phyloP scores from a whole-genome alignment of 2,797 vertebrate genomes.

The Crocidura indochinensis region DNA sequence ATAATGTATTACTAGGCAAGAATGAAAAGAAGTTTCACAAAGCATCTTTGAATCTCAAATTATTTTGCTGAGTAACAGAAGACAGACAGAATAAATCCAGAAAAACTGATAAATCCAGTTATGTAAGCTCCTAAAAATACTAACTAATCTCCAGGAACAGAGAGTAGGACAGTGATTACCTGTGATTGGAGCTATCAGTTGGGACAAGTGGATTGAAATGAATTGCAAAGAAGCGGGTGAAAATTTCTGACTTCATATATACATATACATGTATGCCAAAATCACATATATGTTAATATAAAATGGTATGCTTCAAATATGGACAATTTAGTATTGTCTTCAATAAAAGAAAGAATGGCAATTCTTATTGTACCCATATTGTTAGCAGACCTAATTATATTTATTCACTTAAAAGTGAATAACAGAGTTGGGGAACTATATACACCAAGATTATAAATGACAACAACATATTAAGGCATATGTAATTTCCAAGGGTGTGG shows the following conservation, averaged over 20 bases:
- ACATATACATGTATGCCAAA: neutral
- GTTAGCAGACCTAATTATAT: neutral
- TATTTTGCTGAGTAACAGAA: neutral
- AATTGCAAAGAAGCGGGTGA: neutral
- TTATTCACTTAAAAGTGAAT: neutral
- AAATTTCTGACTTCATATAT: neutral
- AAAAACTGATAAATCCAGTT: neutral
- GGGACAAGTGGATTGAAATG: neutral
- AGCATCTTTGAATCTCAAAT: neutral
- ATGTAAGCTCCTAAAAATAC: slow-evolving; percentile 23
- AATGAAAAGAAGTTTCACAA: slow-evolving; percentile 7
- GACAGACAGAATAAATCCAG: neutral
- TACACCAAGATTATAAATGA: too few species aligned
- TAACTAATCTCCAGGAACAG: neutral
- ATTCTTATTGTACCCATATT: neutral
- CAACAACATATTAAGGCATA: too few species aligned
- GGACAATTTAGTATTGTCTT: neutral
- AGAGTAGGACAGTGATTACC: neutral
- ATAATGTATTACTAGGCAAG: neutral
- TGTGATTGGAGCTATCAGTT: neutral
- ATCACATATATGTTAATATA: neutral
- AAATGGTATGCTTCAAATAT: slow-evolving; percentile 16
- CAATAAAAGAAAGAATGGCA: neutral
- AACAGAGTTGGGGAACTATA: too few species aligned
- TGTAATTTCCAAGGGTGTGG: too few species aligned